Evolutionary conservation across 2,113 vertebrate species (phyloP), one percentile per base, ranked within the genome.

Genomic region (Dicrurus megarhynchus): DNA sequence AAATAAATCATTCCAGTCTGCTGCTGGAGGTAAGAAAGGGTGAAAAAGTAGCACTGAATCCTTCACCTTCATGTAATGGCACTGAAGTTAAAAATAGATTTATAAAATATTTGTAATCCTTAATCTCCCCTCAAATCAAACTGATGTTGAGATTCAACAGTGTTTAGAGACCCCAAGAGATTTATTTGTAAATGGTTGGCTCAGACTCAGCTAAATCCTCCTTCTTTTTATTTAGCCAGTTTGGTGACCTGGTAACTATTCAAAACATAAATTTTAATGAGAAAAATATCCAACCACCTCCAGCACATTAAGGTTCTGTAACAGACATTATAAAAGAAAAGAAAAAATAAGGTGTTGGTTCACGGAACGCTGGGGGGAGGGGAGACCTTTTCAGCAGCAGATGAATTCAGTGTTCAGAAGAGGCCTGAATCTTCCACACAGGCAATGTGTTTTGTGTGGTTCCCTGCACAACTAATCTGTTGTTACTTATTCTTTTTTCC

Each of bases 381-480:
- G 79, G 71, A 92, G 83, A 81, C 37, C 69, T 96, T 86, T 94
- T 52, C 88, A 93, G 64, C 55, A 84, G 76, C 30, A 65, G 86
- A 92, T 68, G 30, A 90, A 92, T 92, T 90, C 78, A 61, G 6
- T 24, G 68, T 33, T 78, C 73, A 93, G 76, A 91, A 90, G 41
- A 85, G 41, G 80, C n/a, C 65, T 84, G 75, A 75, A 74, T 90
- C 85, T 70, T 90, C 80, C 47, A 81, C 49, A 74, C 2, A 88
- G 90, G 83, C 93, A 92, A 84, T 32, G 69, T 49, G 70, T 86
- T 96, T 93, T 85, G 85, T 80, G 85, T 81, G 76, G 49, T 28
- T 90, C 68, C 88, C 75, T 81, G 83, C 93, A 96, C 93, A 96
- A 94, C 86, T 94, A 75, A 93, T 93, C 95, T 96, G 92, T 96